Evolutionary conservation across 1,140 invertebrate species (phyloP).

Genomic region (Psix sp.): DNA sequence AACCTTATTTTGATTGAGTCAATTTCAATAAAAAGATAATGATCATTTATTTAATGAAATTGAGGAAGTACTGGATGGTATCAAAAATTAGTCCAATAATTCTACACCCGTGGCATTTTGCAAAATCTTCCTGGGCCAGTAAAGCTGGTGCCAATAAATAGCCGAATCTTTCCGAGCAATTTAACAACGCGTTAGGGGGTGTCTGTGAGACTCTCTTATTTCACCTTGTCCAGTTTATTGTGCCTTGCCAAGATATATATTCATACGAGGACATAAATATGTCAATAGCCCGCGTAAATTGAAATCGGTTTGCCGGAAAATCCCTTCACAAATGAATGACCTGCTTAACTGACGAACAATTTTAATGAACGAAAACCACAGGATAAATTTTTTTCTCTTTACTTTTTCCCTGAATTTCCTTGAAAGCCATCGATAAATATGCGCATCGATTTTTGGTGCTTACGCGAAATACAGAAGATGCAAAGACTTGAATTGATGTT

Average conservation of each 20-base stretch:
- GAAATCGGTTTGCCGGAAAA: background rate
- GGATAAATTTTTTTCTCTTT: constrained; percentile 10
- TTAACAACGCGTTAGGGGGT: constrained; percentile 60
- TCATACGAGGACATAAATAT: constrained; percentile 10
- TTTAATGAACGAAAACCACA: constrained; percentile 5
- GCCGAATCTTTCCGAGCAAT: constrained; percentile 63
- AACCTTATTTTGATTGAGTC: too few species aligned
- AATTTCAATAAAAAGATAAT: too few species aligned
- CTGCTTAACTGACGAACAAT: background rate
- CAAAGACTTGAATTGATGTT: constrained; percentile 56
- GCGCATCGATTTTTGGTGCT: constrained; percentile 48
- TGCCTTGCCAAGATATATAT: constrained; percentile 18
- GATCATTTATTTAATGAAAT: too few species aligned
- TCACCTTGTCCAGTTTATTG: constrained; percentile 40
- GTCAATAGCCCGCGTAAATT: constrained; percentile 8
- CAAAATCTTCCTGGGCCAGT: constrained; percentile 21
- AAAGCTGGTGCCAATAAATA: constrained; percentile 59
- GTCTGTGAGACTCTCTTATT: constrained; percentile 41
- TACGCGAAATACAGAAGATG: constrained; percentile 36
- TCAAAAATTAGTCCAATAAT: constrained; percentile 19
- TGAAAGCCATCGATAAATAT: constrained; percentile 48
- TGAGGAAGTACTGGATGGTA: too few species aligned
- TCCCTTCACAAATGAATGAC: constrained; percentile 6
- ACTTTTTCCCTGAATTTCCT: constrained; percentile 12
- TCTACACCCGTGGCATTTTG: constrained; percentile 8